Base-by-base conservation (phyloP, 1,140 invertebrate genomes). In the Drosophila sechellia region DNA sequence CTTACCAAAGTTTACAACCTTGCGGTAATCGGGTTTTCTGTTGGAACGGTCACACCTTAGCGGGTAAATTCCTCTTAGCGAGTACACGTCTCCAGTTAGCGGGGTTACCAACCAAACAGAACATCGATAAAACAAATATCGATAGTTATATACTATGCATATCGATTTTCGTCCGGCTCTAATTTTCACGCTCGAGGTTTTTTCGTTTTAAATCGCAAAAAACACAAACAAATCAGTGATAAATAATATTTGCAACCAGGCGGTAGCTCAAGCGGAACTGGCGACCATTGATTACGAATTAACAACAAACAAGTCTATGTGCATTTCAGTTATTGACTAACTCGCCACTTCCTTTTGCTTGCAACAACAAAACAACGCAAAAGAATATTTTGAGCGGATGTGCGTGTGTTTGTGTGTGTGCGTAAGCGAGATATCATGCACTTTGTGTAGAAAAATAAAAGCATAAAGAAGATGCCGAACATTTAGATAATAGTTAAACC, bases 151-250 rank as follows among this genome's bases (percentile, higher is more conserved):
- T 2, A 13, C 1, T 4, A 39, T 5, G n/a, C 5, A 0, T n/a
- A 39, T 39, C 37, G 37, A 39, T 5, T 5, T 39, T n/a, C 12
- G 37, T n/a, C 37, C 37, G n/a, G 12, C 37, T 39, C 37, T 39
- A 39, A 5, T 39, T 48, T 48, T 48, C n/a, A 25, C 20, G 34
- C 31, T 17, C 37, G 31, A 35, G 10, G 58, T 60, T 60, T 60
- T 60, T 60, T 54, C 58, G 58, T 60, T 56, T 60, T 37, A 37
- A 35, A 60, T 60, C 39, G 56, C 54, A 64, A 46, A 60, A 64
- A 64, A 64, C 42, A 64, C 59, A 61, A 64, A 64, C 58, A 61
- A 61, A 61, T 37, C 34, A 40, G 22, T 31, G 57, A 31, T 31
- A 58, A 61, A 61, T 58, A 58, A 56, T 39, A 55, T 55, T 55